Conservation (phyloP, 1,140 invertebrate species). For the Phymorhynchus buccinoides region DNA sequence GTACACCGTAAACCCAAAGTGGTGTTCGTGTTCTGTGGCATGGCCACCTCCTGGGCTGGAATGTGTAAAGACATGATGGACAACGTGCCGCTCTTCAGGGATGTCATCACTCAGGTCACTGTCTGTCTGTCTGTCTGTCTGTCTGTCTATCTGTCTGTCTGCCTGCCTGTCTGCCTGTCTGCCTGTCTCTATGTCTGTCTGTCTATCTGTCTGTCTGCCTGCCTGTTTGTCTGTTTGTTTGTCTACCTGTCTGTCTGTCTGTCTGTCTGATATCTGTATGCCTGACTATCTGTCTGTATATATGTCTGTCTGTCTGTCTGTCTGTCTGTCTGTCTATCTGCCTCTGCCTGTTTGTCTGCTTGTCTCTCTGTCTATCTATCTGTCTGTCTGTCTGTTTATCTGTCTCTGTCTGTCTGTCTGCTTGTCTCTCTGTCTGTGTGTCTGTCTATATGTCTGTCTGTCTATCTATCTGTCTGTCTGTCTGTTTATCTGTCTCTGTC, state of each 20-base stretch:
- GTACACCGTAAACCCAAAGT: constrained; percentile 1
- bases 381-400: too few species aligned
- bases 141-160: neutral
- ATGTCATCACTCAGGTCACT: constrained; percentile 48
- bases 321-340: too few species aligned
- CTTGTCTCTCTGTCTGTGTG: too few species aligned
- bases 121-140: constrained; percentile 36
- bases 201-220: neutral
- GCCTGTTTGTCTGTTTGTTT: neutral
- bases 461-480: too few species aligned
- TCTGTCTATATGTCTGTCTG: too few species aligned
- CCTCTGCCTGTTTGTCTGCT: too few species aligned
- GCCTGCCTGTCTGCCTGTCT: neutral
- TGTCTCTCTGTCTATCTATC: too few species aligned
- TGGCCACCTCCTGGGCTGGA: constrained; percentile 56
- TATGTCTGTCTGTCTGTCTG: too few species aligned
- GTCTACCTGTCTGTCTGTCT: neutral
- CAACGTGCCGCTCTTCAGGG: neutral
- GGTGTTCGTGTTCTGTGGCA: constrained; percentile 60
- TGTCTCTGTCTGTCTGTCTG: too few species aligned
- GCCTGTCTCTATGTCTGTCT: neutral
- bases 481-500: too few species aligned
- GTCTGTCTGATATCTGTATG: too few species aligned
- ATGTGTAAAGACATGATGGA: constrained; percentile 51
- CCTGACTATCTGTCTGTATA: too few species aligned